phyloP scores from a whole-genome alignment of 2,888 invertebrate species.

The Thereva unica region DNA sequence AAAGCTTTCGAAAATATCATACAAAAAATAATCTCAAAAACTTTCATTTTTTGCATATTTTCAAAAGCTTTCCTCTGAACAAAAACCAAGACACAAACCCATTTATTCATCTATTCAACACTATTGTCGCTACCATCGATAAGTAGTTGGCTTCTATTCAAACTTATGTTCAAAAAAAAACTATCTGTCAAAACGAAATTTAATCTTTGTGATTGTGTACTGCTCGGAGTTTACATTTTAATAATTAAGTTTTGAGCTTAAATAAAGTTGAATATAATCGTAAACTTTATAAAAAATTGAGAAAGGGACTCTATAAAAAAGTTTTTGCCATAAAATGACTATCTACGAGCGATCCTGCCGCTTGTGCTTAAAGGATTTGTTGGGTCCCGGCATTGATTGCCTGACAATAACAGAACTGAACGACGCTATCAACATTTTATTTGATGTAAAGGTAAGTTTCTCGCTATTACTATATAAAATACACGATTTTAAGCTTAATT shows the following conservation, averaged over 20 bases:
- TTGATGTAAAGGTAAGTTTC: constrained; percentile 32
- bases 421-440: constrained; percentile 26
- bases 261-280: not conserved
- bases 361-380: constrained; percentile 35
- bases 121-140: not conserved
- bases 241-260: constrained; percentile 6
- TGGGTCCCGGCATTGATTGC: constrained; percentile 33
- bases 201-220: constrained; percentile 1
- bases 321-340: constrained; percentile 28
- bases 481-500: not conserved
- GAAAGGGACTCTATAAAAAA: too few species aligned
- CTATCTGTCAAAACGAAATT: constrained; percentile 1
- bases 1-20: too few species aligned
- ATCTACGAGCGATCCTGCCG: constrained; percentile 38
- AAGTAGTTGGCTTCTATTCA: not conserved
- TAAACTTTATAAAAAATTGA: not conserved
- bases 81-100: not conserved
- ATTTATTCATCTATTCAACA: not conserved
- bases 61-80: not conserved
- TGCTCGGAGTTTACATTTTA: constrained; percentile 5
- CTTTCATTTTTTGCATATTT: too few species aligned
- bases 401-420: constrained; percentile 26
- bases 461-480: not conserved
- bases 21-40: too few species aligned
- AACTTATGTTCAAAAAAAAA: not conserved